Evolutionary conservation across 1,140 invertebrate genomes (phyloP), one percentile per base, ranked within the genome.

Genomic region (Drosophila ananassae): DNA sequence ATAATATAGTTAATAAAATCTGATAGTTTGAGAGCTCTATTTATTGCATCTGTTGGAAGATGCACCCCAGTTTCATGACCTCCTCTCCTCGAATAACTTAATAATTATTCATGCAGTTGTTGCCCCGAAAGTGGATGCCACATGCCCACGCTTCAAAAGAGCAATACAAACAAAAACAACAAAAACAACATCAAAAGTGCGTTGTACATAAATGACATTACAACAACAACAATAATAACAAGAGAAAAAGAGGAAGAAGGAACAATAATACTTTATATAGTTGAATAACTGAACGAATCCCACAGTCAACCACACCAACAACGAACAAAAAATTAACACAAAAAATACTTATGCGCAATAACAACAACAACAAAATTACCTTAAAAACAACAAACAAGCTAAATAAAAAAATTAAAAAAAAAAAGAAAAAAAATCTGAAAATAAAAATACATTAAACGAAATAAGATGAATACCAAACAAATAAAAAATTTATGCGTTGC

Each of bases 391-490:
- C 82, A 87, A 87, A 87, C 74, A 85, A 87, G 71, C 82, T 82
- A 62, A 87, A 85, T 50, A 58, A 41, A 76, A 58, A 58, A 69
- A 53, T 25, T 37, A 12, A 32, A 44, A 50, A 39, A 63, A 37
- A 67, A 63, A 41, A 21, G 21, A 54, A 73, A 17, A 77, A 69
- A 56, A 75, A 77, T 71, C 61, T 77, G 68, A 87, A 84, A 87
- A 85, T 85, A 87, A 85, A 85, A 85, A 85, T 85, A 85, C 83
- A 89, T 87, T 87, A 82, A 87, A 82, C 82, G 83, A 87, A 87
- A 87, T 87, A 87, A 87, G 82, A 87, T 87, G 82, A 87, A 87
- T 82, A 87, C 82, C 83, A 89, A 87, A 89, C 78, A 89, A 89
- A 87, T 89, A 82, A 87, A 87, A 87, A 78, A 85, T 75, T 67